These are phyloP conservation scores for Nothocercus julius DNA, from an alignment of 2,113 vertebrate species.

Conservation along the genomic window DNA sequence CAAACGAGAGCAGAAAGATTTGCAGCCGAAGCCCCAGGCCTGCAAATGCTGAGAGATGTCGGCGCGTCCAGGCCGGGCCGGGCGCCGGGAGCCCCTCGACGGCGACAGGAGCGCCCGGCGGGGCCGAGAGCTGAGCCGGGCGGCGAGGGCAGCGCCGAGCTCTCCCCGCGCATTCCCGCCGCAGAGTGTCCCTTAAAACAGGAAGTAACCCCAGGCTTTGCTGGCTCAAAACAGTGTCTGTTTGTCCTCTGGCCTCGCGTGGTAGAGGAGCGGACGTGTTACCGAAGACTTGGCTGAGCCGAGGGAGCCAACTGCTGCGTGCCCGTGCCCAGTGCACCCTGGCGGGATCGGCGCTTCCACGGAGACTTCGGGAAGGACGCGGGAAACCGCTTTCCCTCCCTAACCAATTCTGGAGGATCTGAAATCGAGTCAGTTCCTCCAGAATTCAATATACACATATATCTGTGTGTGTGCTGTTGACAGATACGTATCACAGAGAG, in stretches of 20 bases:
- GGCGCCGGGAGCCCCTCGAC: background rate
- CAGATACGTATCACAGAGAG: no score
- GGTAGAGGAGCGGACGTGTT: background rate
- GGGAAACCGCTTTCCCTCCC: background rate
- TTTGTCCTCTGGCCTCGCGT: rapidly evolving
- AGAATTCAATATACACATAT: no score
- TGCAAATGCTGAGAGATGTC: rapidly evolving
- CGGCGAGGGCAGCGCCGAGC: background rate
- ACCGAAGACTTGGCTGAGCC: background rate
- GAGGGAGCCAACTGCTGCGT: no score
- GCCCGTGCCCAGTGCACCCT: background rate
- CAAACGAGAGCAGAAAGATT: background rate
- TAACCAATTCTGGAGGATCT: background rate
- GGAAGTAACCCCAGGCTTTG: background rate
- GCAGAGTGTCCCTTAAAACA: background rate
- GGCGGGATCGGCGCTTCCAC: background rate
- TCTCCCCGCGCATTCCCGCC: background rate
- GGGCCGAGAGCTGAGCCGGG: no score
- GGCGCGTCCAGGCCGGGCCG: background rate
- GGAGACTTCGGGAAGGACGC: background rate
- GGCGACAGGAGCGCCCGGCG: background rate
- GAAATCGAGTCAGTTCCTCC: no score
- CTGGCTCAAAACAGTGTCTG: background rate
- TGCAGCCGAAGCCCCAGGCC: background rate
- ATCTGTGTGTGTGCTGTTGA: no score